A percentile compares a stretch with the other conserved stretches of the same genome.
Conservation (phyloP, 2,888 invertebrate species). For the Drosophila leonis region DNA sequence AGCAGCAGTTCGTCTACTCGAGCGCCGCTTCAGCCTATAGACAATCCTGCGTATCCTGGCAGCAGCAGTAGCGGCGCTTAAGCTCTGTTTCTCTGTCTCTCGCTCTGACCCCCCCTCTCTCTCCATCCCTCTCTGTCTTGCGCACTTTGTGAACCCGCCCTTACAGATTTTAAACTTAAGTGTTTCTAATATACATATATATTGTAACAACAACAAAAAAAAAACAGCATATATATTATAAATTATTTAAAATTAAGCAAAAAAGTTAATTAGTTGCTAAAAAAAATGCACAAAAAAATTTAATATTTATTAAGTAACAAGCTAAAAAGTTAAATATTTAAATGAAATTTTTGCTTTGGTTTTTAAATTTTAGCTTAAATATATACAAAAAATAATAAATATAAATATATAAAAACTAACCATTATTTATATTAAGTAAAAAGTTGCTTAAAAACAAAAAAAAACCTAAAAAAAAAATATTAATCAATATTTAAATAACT, state of each 20-base stretch:
- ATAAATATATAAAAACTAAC: background rate
- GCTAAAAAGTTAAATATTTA: conserved; percentile 47
- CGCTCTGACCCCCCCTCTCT: background rate
- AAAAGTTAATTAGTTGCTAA: conserved; percentile 66
- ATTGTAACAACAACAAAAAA: conserved; percentile 10
- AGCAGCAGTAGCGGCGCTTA: conserved; percentile 20
- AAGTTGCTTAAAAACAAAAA: background rate
- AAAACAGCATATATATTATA: conserved; percentile 43
- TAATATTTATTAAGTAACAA: background rate
- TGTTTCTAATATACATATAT: conserved; percentile 61
- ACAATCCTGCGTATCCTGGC: conserved; percentile 11
- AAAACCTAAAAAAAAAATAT: background rate
- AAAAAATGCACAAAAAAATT: conserved; percentile 14
- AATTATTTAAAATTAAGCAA: conserved; percentile 71
- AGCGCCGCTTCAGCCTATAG: conserved; percentile 11
- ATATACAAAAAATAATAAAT: conserved; percentile 1
- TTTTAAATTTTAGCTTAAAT: conserved; percentile 39
- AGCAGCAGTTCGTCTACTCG: conserved; percentile 8
- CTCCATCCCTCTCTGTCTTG: conserved; percentile 1
- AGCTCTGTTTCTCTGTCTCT: conserved; percentile 12
- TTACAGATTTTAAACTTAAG: conserved; percentile 69
- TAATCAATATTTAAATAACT: background rate
- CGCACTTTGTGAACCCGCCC: conserved; percentile 59
- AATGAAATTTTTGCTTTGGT: conserved; percentile 49
- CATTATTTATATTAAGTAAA: conserved; percentile 4